phyloP scores from a whole-genome alignment of 2,797 vertebrate genomes.

The Sciurus vulgaris region DNA sequence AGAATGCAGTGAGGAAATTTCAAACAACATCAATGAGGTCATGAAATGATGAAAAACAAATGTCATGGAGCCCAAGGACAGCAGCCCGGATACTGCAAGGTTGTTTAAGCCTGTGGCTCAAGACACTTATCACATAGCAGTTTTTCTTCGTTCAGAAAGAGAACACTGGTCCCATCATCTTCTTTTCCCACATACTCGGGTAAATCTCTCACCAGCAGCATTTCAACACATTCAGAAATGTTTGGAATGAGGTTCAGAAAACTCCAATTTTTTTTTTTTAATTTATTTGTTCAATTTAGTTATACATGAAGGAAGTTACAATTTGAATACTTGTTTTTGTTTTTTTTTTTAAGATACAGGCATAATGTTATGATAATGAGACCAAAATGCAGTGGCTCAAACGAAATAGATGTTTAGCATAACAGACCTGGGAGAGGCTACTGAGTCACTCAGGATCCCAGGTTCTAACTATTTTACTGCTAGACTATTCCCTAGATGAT shows the following conservation, averaged over 20 bases:
- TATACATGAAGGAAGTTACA: neutral
- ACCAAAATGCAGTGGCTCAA: neutral
- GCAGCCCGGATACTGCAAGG: neutral
- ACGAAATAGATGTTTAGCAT: neutral
- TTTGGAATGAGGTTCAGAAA: neutral
- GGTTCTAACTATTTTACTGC: neutral
- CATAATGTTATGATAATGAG: neutral
- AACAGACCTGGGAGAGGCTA: neutral
- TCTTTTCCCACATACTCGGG: neutral
- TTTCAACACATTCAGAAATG: neutral
- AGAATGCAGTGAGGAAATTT: neutral
- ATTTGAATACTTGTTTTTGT: neutral
- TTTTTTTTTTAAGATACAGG: neutral
- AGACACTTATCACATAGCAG: neutral
- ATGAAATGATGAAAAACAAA: neutral
- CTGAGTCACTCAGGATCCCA: neutral
- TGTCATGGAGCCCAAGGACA: neutral
- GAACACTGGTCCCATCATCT: neutral
- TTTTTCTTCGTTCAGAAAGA: slow-evolving; percentile 15
- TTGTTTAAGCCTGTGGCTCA: neutral
- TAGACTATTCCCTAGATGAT: neutral
- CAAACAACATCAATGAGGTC: neutral
- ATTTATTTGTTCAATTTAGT: no score
- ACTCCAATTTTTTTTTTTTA: neutral
- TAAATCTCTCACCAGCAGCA: neutral